Percentiles rank a stretch among this genome's conserved stretches.
These are phyloP conservation scores for Scylla paramamosain DNA, from an alignment of 1,140 invertebrate species.

Conservation along the genomic window DNA sequence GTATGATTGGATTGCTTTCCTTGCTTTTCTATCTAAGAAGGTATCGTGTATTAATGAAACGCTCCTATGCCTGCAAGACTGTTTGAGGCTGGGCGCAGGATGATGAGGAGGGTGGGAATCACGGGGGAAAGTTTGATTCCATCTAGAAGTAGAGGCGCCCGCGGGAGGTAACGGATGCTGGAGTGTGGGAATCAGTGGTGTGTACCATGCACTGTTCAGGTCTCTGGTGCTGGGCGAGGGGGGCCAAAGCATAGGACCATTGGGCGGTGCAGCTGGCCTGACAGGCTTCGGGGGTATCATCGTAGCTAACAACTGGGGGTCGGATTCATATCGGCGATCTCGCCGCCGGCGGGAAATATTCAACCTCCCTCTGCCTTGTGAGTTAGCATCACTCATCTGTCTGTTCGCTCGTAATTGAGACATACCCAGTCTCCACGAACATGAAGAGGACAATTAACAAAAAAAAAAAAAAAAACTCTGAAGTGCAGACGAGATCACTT, in stretches of 20 bases:
- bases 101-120: not conserved
- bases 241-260: not conserved
- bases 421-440: not conserved
- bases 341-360: not conserved
- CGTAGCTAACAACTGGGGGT: not conserved
- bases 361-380: not conserved
- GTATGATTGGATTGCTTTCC: not conserved
- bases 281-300: not conserved
- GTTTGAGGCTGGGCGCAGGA: not conserved
- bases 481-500: not conserved
- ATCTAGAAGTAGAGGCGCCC: no score
- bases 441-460: not conserved
- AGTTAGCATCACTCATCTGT: not conserved
- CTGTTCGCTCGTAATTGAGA: not conserved
- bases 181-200: not conserved
- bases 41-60: not conserved
- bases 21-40: not conserved
- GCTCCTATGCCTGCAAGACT: not conserved
- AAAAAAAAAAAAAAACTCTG: not conserved
- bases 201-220: not conserved
- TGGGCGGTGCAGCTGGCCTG: not conserved
- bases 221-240: no score
- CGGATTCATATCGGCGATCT: not conserved
- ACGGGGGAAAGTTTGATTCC: no score
- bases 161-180: no score